Conservation (phyloP, 1,140 invertebrate species). For the Lasioglossum albipes region DNA sequence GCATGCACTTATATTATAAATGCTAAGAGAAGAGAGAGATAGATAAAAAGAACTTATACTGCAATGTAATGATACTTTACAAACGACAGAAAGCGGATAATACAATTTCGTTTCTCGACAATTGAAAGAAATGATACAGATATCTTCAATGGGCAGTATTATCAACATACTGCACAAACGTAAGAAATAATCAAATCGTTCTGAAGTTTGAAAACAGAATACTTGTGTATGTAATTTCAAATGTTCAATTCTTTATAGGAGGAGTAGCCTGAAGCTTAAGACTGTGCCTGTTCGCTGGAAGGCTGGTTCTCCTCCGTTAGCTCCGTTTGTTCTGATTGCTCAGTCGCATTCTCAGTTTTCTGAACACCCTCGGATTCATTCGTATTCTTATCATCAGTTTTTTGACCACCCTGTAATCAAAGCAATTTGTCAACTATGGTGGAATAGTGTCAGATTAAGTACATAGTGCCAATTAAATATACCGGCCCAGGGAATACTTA, state of each 20-base stretch:
- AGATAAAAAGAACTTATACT: constrained; percentile 20
- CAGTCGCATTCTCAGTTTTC: constrained; percentile 73
- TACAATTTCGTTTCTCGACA: constrained; percentile 19
- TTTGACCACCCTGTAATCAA: constrained; percentile 75
- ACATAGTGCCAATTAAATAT: constrained; percentile 35
- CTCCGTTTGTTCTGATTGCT: constrained; percentile 74
- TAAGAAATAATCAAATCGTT: constrained; percentile 55
- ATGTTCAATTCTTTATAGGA: constrained; percentile 63
- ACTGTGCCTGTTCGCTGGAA: constrained; percentile 77
- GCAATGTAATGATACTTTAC: constrained; percentile 39
- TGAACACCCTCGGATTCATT: constrained; percentile 74
- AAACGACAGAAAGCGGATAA: constrained; percentile 24
- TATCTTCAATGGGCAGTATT: constrained; percentile 17
- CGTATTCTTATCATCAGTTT: constrained; percentile 74
- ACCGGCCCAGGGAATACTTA: constrained; percentile 9
- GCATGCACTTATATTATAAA: constrained; percentile 45
- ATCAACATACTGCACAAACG: constrained; percentile 32
- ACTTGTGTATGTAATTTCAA: constrained; percentile 52
- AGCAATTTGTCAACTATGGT: constrained; percentile 66
- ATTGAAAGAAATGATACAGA: constrained; percentile 21
- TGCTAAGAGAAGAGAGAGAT: constrained; percentile 27
- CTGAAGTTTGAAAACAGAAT: constrained; percentile 68
- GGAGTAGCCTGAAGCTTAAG: constrained; percentile 77
- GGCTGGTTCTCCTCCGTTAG: constrained; percentile 74
- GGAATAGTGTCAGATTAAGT: constrained; percentile 25